Base-by-base conservation (phyloP, 2,113 vertebrate genomes). In the Clarias gariepinus region DNA sequence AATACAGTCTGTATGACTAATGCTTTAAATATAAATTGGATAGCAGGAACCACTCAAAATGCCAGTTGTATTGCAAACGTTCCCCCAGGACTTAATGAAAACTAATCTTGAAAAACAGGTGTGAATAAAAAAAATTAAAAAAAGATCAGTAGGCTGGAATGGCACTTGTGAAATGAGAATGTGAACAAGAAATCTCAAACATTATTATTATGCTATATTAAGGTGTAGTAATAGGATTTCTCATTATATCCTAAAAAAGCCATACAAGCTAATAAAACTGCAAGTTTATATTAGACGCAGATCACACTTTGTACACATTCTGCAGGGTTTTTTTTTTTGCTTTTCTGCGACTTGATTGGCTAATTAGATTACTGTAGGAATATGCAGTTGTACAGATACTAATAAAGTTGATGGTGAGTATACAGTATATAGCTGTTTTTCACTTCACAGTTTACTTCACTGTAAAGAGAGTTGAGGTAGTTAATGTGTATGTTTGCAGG, bases 401-500 rank as follows among this genome's bases (percentile, higher is more conserved):
- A 71, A 71, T 73, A 73, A 73, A 76, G 21, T 76, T 41, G 36
- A 4, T 16, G 2, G 3, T 57, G 21, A 55, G 76, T 30, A 47
- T 8, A 7, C 47, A 47, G 18, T 28, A 10, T 78, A 53, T 76
- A 52, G 41, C 16, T 69, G 52, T 57, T 53, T 47, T 57, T 23
- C 11, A 60, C 15, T 47, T 25, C 7, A 28, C 8, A 8, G 9
- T 47, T n/a, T 47, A 33, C 28, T 79, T 41, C 30, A 52, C 28
- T 53, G 63, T 55, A 58, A 71, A 33, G 25, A 18, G 5, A 57
- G 36, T 18, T 61, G 41, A 47, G 30, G 47, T 66, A 25, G n/a
- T 84, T 57, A 81, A 19, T 79, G 47, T 83, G 13, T 71, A 6
- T 91, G 28, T 86, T 11, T 87, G 25, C 77, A 99, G 98, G 98